A percentile compares a stretch with the other conserved stretches of the same genome.
These are phyloP conservation scores for Calliphora vicina DNA, from an alignment of 1,140 invertebrate genomes.

Conservation along the genomic window DNA sequence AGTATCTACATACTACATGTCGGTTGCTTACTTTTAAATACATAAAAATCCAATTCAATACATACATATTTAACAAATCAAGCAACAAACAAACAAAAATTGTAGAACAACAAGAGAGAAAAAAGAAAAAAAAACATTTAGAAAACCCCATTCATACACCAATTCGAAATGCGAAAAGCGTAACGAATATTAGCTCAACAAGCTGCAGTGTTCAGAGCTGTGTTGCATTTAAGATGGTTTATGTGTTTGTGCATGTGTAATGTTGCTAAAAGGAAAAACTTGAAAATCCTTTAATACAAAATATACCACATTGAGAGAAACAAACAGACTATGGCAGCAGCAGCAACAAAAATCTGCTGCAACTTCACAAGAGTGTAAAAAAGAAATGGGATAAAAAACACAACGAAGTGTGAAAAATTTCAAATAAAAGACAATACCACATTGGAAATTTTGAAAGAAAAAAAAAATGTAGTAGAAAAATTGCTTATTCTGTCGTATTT, in stretches of 20 bases:
- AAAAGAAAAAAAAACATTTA: too few species aligned
- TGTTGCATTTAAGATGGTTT: not conserved
- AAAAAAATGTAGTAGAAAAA: not conserved
- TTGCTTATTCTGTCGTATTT: not conserved
- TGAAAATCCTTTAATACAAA: not conserved
- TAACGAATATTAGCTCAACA: conserved; percentile 34
- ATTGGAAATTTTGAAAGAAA: not conserved
- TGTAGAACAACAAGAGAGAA: not conserved
- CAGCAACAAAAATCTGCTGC: not conserved
- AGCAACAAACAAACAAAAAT: not conserved
- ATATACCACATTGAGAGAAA: not conserved
- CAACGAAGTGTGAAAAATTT: conserved; percentile 20
- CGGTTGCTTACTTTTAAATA: not conserved
- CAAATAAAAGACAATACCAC: not conserved
- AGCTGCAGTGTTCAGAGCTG: not conserved
- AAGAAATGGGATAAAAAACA: not conserved
- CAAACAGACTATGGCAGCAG: not conserved
- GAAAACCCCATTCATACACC: conserved; percentile 8
- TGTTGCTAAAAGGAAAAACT: not conserved
- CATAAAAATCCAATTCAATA: conserved; percentile 20
- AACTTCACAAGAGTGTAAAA: not conserved
- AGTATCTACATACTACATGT: too few species aligned
- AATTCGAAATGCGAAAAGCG: conserved; percentile 32
- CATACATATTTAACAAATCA: not conserved
- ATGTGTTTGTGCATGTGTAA: not conserved